Evolutionary conservation across 1,140 invertebrate species (phyloP).

Genomic region (Drosophila ogumai): DNA sequence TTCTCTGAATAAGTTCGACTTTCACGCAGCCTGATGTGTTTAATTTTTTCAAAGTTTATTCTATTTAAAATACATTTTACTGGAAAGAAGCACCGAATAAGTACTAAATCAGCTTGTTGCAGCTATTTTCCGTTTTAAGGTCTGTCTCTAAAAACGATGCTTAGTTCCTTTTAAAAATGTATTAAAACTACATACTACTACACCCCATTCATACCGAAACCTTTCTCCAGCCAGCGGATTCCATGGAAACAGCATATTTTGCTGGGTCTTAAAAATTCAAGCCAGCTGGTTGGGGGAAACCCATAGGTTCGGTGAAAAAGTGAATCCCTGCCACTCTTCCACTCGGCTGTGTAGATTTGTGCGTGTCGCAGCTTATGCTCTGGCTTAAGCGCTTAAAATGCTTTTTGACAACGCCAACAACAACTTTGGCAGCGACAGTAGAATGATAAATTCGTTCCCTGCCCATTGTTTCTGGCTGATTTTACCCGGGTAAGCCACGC

Average conservation of each 20-base stretch:
- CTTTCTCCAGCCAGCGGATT: background rate
- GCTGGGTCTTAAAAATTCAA: background rate
- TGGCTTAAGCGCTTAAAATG: constrained; percentile 78
- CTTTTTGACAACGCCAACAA: constrained; percentile 71
- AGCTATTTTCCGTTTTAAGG: background rate
- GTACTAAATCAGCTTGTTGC: background rate
- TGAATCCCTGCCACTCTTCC: constrained; percentile 13
- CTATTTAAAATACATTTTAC: background rate
- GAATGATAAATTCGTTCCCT: constrained; percentile 75
- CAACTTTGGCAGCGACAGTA: constrained; percentile 14
- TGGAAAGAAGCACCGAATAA: background rate
- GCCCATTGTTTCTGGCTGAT: constrained; percentile 28
- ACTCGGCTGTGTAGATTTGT: constrained; percentile 33
- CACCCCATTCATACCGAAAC: background rate
- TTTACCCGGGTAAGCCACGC: constrained; percentile 43
- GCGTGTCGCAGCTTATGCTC: constrained; percentile 74
- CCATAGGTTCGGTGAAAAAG: constrained; percentile 6
- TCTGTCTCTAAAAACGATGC: too few species aligned
- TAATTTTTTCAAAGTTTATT: background rate
- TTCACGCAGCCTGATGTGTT: background rate
- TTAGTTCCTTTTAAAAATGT: background rate
- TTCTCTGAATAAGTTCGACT: background rate
- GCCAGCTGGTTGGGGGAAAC: background rate
- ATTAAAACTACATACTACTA: background rate
- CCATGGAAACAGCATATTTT: background rate